Evolutionary conservation across 2,888 invertebrate genomes (phyloP).

Genomic region (Lypha dubia): DNA sequence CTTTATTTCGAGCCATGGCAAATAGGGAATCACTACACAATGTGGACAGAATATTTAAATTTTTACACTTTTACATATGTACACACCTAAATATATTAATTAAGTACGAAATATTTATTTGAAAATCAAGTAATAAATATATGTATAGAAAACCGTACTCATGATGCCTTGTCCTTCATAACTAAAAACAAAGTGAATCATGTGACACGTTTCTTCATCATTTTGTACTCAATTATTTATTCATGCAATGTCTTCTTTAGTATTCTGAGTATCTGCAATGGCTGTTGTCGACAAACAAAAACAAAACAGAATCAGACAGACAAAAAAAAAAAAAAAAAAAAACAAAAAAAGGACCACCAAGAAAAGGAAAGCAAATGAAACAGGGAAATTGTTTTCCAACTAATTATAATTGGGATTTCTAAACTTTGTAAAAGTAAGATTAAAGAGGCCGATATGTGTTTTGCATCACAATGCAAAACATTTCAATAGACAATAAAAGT

Average conservation of each 20-base stretch:
- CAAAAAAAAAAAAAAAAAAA: slow-evolving; percentile 27
- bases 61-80: neutral
- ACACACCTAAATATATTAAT: neutral
- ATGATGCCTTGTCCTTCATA: neutral
- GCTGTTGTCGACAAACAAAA: slow-evolving; percentile 55
- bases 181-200: slow-evolving; percentile 28
- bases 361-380: slow-evolving; percentile 31
- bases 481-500: slow-evolving; percentile 11
- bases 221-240: slow-evolving; percentile 66
- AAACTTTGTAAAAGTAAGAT: slow-evolving; percentile 75
- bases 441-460: slow-evolving; percentile 56
- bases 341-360: slow-evolving; percentile 12
- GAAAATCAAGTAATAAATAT: no score
- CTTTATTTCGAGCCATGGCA: no score
- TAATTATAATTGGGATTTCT: slow-evolving; percentile 82
- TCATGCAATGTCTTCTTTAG: slow-evolving; percentile 61
- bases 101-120: no score
- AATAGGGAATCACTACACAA: no score
- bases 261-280: slow-evolving; percentile 50
- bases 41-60: no score
- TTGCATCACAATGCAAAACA: slow-evolving; percentile 49
- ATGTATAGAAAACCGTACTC: no score
- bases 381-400: slow-evolving; percentile 74
- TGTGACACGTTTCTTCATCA: slow-evolving; percentile 27
- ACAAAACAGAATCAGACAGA: slow-evolving; percentile 9